phyloP scores from a whole-genome alignment of 2,888 invertebrate genomes.

The Phortica magna region DNA sequence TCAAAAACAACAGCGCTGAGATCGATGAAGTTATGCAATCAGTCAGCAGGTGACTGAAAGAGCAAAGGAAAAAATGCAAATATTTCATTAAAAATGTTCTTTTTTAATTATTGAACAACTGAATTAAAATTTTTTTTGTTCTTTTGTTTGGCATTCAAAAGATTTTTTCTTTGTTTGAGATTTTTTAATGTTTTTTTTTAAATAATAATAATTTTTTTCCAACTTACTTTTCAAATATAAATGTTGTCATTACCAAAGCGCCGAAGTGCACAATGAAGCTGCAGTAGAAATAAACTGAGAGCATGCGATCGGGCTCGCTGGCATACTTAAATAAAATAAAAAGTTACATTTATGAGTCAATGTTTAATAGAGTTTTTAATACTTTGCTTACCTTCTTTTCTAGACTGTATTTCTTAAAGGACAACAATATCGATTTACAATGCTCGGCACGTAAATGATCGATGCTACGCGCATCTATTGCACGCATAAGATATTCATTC shows the following conservation, averaged over 20 bases:
- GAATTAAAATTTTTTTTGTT: too few relatives aligned
- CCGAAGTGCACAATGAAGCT: conserved; percentile 86
- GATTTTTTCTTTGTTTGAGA: neutral
- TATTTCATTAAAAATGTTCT: neutral
- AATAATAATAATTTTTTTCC: neutral
- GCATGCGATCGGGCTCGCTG: conserved; percentile 90
- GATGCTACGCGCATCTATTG: conserved; percentile 96
- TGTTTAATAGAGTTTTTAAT: neutral
- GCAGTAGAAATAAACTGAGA: conserved; percentile 91
- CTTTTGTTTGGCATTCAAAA: too few relatives aligned
- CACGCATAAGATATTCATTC: conserved; percentile 96
- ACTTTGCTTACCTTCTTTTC: conserved; percentile 86
- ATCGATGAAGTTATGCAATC: conserved; percentile 60
- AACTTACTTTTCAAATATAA: conserved; percentile 84
- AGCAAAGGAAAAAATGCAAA: neutral
- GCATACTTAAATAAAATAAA: conserved; percentile 80
- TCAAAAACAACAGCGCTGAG: conserved; percentile 64
- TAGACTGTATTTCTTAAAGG: conserved; percentile 88
- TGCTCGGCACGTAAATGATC: conserved; percentile 93
- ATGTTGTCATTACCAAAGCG: conserved; percentile 84
- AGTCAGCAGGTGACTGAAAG: conserved; percentile 59
- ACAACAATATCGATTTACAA: conserved; percentile 90
- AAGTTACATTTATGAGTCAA: neutral
- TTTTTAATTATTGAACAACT: neutral
- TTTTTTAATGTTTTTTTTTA: neutral